phyloP scores from a whole-genome alignment of 2,797 vertebrate species.

The Sciurus vulgaris region DNA sequence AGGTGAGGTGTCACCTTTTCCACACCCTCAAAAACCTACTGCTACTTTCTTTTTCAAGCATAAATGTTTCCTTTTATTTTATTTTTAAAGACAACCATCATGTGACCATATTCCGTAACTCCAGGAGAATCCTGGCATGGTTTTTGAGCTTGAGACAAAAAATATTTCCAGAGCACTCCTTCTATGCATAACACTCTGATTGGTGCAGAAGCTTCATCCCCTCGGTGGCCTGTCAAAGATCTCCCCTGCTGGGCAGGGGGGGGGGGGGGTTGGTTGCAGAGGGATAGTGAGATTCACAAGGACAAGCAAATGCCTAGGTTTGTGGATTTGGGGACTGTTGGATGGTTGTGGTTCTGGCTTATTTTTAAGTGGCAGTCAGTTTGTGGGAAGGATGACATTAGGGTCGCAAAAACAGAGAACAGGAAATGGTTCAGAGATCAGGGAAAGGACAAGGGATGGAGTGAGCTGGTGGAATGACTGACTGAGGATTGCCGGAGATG shows the following conservation, averaged over 20 bases:
- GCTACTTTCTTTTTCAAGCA: background rate
- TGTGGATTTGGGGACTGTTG: background rate
- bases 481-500: background rate
- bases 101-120: too few relatives aligned
- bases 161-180: background rate
- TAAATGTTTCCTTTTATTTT: too few relatives aligned
- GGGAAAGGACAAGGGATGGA: background rate
- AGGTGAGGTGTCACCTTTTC: background rate
- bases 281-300: background rate
- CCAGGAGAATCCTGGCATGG: background rate
- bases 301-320: too few relatives aligned
- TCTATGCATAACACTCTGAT: background rate
- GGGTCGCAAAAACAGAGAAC: background rate
- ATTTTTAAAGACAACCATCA: too few relatives aligned
- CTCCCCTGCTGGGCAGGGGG: background rate
- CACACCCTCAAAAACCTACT: background rate
- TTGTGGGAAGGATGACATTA: background rate
- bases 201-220: too few relatives aligned
- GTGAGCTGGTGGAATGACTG: background rate
- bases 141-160: background rate
- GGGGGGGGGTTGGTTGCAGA: too few relatives aligned
- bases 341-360: background rate
- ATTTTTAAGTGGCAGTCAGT: background rate
- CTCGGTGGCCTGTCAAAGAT: rapidly evolving
- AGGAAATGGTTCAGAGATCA: background rate